phyloP scores from a whole-genome alignment of 64 coral and sea anemone genomes.

The Exaiptasia diaphana region DNA sequence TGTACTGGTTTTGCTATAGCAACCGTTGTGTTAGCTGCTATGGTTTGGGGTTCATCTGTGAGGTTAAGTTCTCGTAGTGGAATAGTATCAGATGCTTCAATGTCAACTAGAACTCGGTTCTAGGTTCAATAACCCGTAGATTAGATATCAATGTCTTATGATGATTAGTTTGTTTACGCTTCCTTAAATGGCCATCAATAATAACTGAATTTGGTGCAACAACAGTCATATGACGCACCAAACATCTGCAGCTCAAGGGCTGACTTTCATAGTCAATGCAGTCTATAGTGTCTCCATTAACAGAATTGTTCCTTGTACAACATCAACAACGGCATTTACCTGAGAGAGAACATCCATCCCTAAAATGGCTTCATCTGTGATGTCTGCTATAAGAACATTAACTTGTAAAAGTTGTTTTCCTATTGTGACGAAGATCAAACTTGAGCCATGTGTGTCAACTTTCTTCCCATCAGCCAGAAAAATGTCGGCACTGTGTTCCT shows the following conservation, averaged over 20 bases:
- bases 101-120: background rate
- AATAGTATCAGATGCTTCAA: background rate
- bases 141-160: background rate
- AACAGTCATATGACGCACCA: background rate
- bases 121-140: background rate
- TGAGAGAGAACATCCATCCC: constrained; percentile 12
- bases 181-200: background rate
- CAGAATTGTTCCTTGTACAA: background rate
- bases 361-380: constrained; percentile 21
- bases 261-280: background rate
- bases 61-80: background rate
- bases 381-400: constrained; percentile 1
- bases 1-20: constrained; percentile 12
- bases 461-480: background rate
- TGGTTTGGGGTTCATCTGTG: constrained; percentile 8
- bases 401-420: constrained; percentile 14
- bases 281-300: background rate
- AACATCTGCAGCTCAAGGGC: background rate
- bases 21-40: background rate
- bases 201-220: background rate
- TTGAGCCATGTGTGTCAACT: constrained; percentile 3
- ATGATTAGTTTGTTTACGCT: background rate
- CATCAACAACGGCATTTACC: constrained; percentile 1
- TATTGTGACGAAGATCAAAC: background rate
- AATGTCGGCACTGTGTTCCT: background rate